Evolutionary conservation across 2,113 vertebrate species (phyloP), one percentile per base, ranked within the genome.

Genomic region (Heterochromis multidens): DNA sequence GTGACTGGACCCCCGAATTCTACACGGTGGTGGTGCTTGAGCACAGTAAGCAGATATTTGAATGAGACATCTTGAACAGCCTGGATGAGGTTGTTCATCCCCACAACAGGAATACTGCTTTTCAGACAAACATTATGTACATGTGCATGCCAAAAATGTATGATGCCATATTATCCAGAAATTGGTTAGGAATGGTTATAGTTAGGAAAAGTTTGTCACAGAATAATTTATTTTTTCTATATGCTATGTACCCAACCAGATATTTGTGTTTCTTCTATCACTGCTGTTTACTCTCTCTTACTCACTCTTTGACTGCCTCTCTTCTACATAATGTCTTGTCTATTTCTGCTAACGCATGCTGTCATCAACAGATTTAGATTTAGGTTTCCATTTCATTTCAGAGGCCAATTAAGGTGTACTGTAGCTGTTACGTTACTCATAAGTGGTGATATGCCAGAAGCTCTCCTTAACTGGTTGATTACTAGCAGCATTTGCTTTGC

Each of bases 331-430:
- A 63, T 60, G 43, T 62, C 78, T 79, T 25, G 9, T 82, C 60
- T 79, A 54, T 27, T 63, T 80, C 56, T 46, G 59, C 77, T 85
- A 85, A 93, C 89, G 80, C 81, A 81, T 7, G 5, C 80, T 84
- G 82, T 87, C 86, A 90, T 87, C 89, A 57, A 43, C 82, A 83
- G 35, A 92, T 88, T 87, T 72, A 37, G 23, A 78, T 82, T 84
- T 83, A 87, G 87, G 77, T 77, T 78, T 84, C 58, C 82, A 77
- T 86, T 63, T 91, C 37, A 87, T 89, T 79, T 83, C 72, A 62
- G 65, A 63, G 76, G 81, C 87, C 78, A 83, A 31, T 76, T 40
- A 70, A 85, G 65, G 84, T 89, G 72, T 88, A 92, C 74, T 54
- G 46, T 77, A 65, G 80, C 72, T 80, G 67, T 61, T 88, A 82